A percentile compares a stretch with the other conserved stretches of the same genome.
phyloP scores from a whole-genome alignment of 1,140 invertebrate genomes.

The Megathymus violae region DNA sequence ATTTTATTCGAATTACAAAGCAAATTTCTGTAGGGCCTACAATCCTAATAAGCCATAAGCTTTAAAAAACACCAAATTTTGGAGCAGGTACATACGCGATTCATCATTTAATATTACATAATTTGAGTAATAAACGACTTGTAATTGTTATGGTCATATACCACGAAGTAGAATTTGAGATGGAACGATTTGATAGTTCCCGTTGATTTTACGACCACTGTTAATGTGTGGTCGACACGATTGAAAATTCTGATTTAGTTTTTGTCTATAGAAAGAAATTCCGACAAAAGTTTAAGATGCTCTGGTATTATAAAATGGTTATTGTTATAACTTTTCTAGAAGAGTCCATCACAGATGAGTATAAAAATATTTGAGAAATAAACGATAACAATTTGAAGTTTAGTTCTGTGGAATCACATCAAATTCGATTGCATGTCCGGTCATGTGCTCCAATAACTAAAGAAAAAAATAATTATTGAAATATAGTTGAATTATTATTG shows the following conservation, averaged over 20 bases:
- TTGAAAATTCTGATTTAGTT: constrained; percentile 50
- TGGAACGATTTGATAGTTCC: constrained; percentile 53
- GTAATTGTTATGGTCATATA: constrained; percentile 66
- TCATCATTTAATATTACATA: constrained; percentile 43
- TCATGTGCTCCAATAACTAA: too few species aligned
- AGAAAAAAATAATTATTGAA: too few species aligned
- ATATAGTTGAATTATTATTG: too few species aligned
- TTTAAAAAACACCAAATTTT: too few species aligned
- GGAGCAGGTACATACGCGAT: constrained; percentile 15
- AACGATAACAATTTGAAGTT: neutral
- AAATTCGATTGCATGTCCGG: neutral
- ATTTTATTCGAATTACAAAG: too few species aligned
- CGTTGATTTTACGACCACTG: constrained; percentile 69
- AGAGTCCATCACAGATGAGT: neutral
- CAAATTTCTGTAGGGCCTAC: too few species aligned
- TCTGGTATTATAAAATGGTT: constrained; percentile 15
- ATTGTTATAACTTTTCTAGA: constrained; percentile 10
- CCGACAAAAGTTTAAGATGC: constrained; percentile 32
- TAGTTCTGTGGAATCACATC: neutral
- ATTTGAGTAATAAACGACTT: constrained; percentile 66
- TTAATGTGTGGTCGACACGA: constrained; percentile 78
- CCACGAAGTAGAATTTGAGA: constrained; percentile 59
- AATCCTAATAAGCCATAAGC: too few species aligned
- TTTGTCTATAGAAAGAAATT: constrained; percentile 38
- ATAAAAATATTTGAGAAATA: neutral